Evolutionary conservation across 2,113 vertebrate genomes (phyloP).

Genomic region (Catharus minimus): DNA sequence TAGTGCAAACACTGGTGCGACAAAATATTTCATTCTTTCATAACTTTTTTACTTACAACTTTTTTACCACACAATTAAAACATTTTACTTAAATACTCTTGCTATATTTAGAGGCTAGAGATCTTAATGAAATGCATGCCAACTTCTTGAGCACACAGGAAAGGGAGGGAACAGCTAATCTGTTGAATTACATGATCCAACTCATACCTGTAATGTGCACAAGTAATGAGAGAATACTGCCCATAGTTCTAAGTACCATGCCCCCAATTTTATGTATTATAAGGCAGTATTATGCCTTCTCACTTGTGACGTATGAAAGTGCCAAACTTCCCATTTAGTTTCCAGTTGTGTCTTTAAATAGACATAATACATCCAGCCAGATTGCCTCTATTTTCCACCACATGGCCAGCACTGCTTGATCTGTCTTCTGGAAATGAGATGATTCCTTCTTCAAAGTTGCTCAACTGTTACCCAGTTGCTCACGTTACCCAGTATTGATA

Average conservation of each 20-base stretch:
- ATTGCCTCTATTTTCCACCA: constrained; percentile 44
- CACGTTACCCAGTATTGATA: neutral
- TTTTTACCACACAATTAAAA: neutral
- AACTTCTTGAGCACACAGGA: neutral
- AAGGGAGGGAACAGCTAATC: neutral
- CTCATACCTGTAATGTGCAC: neutral
- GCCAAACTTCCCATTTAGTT: constrained; percentile 28
- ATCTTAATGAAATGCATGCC: neutral
- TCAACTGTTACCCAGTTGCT: neutral
- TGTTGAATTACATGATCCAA: neutral
- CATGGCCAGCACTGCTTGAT: neutral
- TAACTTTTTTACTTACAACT: neutral
- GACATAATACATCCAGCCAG: neutral
- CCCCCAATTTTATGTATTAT: neutral
- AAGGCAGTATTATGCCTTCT: constrained; percentile 1
- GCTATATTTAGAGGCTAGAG: neutral
- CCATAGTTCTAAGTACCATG: neutral
- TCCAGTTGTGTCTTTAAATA: constrained; percentile 49
- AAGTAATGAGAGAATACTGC: neutral
- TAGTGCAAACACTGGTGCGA: neutral
- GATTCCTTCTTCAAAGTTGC: constrained; percentile 4
- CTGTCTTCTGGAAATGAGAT: constrained; percentile 25
- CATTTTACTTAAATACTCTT: neutral
- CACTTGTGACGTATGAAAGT: neutral
- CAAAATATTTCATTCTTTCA: constrained; percentile 11